Evolutionary conservation across 2,797 vertebrate genomes (phyloP).

Genomic region (Danio aesculapii): DNA sequence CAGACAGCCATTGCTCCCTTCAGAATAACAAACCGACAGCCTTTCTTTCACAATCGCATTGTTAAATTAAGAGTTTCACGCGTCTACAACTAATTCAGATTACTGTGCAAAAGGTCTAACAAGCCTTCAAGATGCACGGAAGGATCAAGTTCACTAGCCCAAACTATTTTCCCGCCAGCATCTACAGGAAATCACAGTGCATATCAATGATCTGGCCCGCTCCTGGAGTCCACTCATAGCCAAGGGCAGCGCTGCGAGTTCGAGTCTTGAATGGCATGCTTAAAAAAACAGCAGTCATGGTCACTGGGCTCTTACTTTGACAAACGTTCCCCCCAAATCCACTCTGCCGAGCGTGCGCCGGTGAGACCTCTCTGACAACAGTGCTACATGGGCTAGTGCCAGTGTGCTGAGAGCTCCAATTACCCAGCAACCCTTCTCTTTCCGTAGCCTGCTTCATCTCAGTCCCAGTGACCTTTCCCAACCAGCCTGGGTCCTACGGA

Average conservation of each 20-base stretch:
- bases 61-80: conserved; percentile 23
- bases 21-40: conserved; percentile 19
- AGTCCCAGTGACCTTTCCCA: conserved; percentile 54
- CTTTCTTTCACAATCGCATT: neutral
- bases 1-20: conserved; percentile 19
- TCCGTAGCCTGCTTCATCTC: conserved; percentile 35
- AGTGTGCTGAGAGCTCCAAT: conserved; percentile 55
- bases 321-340: conserved; percentile 22
- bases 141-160: conserved; percentile 10
- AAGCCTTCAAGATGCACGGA: neutral
- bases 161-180: conserved; percentile 21
- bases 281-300: conserved; percentile 54
- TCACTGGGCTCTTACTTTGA: conserved; percentile 37
- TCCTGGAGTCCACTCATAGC: conserved; percentile 29
- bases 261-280: conserved; percentile 39
- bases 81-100: conserved; percentile 9
- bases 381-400: conserved; percentile 43
- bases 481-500: conserved; percentile 13
- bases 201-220: conserved; percentile 26
- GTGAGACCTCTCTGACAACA: conserved; percentile 45
- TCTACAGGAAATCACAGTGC: conserved; percentile 26
- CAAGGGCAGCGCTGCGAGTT: conserved; percentile 19
- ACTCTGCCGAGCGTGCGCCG: neutral
- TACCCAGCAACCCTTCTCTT: conserved; percentile 49
- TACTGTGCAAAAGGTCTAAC: conserved; percentile 6